Evolutionary conservation across 2,113 vertebrate species (phyloP).

Genomic region (Sinocyclocheilus grahami): DNA sequence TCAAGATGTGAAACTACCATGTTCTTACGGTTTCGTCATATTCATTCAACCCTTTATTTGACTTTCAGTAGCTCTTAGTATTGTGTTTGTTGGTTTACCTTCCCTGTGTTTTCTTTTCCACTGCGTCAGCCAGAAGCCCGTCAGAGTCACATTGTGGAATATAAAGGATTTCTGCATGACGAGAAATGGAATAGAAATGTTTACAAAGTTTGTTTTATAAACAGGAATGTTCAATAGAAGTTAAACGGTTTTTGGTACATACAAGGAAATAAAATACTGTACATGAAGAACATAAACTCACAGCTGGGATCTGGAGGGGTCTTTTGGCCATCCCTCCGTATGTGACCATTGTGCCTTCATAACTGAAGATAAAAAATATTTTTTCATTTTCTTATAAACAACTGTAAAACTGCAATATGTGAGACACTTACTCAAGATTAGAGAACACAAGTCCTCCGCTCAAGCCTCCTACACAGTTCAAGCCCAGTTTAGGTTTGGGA

Average conservation of each 20-base stretch:
- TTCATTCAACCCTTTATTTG: background rate
- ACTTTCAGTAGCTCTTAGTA: background rate
- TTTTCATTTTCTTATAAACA: background rate
- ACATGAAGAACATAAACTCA: constrained; percentile 41
- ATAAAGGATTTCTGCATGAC: constrained; percentile 58
- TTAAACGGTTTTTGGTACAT: background rate
- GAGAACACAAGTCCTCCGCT: constrained; percentile 25
- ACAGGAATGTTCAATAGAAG: background rate
- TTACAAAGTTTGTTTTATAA: background rate
- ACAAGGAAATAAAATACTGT: background rate
- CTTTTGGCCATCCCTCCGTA: constrained; percentile 62
- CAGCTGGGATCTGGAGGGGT: constrained; percentile 59
- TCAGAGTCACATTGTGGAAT: constrained; percentile 51
- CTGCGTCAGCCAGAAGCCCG: constrained; percentile 65
- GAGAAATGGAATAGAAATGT: constrained; percentile 12
- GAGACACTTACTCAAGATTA: constrained; percentile 47
- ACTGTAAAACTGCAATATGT: background rate
- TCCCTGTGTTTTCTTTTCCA: constrained; percentile 59
- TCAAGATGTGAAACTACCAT: background rate
- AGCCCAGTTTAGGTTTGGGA: constrained; percentile 60
- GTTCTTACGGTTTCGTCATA: background rate
- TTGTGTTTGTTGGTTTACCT: constrained; percentile 29
- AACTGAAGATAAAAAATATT: constrained; percentile 25
- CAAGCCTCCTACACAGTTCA: constrained; percentile 51
- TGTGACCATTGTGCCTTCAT: constrained; percentile 57